Conservation (phyloP, 2,797 vertebrate species). For the Lepidocolaptes lacrymiger region DNA sequence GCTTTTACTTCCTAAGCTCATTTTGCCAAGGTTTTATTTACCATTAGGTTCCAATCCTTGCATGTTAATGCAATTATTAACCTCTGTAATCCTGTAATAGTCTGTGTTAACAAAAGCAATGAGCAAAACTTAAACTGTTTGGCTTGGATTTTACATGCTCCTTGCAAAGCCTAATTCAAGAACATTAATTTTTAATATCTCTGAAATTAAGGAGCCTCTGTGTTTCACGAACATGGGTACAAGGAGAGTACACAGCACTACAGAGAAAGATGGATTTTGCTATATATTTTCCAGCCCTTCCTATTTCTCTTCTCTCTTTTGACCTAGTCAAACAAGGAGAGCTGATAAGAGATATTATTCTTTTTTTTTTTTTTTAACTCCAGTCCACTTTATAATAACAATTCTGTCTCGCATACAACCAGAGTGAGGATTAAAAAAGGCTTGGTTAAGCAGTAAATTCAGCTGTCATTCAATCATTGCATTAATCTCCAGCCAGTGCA, state of each 20-base stretch:
- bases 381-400: neutral
- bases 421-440: neutral
- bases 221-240: neutral
- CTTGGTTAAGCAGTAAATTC: neutral
- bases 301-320: neutral
- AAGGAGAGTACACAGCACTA: neutral
- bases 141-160: neutral
- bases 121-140: neutral
- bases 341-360: neutral
- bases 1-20: slow-evolving; percentile 38
- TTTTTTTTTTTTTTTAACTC: neutral
- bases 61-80: slow-evolving; percentile 54
- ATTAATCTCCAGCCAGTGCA: neutral
- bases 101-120: neutral
- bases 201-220: neutral
- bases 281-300: neutral
- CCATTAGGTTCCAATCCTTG: slow-evolving; percentile 9
- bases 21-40: slow-evolving; percentile 52
- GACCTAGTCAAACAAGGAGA: neutral
- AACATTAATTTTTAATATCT: neutral
- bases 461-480: neutral
- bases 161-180: neutral
- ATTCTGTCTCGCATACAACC: neutral
- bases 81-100: neutral
- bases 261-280: neutral